These are phyloP conservation scores for Hormaphis cornu DNA, from an alignment of 1,140 invertebrate species.

Conservation along the genomic window DNA sequence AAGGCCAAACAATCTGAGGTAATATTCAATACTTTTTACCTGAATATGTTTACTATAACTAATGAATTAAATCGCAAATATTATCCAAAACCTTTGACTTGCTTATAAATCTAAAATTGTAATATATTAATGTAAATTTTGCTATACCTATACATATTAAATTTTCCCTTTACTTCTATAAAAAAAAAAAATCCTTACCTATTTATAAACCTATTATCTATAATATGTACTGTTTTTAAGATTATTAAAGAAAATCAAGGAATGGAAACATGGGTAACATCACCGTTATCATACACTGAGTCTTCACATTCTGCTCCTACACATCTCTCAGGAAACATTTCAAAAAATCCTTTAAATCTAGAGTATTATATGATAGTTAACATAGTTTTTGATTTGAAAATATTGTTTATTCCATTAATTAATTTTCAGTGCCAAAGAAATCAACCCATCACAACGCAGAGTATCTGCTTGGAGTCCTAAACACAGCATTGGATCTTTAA, in stretches of 20 bases:
- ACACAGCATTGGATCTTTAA: conserved; percentile 66
- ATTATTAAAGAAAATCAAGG: background rate
- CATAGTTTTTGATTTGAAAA: background rate
- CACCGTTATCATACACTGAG: conserved; percentile 39
- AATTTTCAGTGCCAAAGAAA: conserved; percentile 27
- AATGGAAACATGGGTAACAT: conserved; percentile 56
- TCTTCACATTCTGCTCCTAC: conserved; percentile 52
- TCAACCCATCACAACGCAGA: conserved; percentile 29
- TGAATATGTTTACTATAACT: too few relatives aligned
- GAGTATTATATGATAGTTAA: background rate
- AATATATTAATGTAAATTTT: too few relatives aligned
- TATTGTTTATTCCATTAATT: background rate
- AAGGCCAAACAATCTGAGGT: conserved; percentile 53
- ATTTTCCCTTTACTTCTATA: too few relatives aligned
- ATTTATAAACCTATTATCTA: background rate
- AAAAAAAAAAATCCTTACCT: too few relatives aligned
- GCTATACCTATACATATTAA: too few relatives aligned
- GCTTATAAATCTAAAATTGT: too few relatives aligned
- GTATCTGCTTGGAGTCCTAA: conserved; percentile 68
- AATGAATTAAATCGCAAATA: too few relatives aligned
- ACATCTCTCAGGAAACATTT: conserved; percentile 35
- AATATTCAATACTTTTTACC: background rate
- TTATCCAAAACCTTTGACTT: too few relatives aligned
- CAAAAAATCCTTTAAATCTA: conserved; percentile 1
- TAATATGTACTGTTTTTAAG: background rate